These are phyloP conservation scores for Clarias platycephalus DNA, from an alignment of 2,797 vertebrate genomes.

Conservation along the genomic window DNA sequence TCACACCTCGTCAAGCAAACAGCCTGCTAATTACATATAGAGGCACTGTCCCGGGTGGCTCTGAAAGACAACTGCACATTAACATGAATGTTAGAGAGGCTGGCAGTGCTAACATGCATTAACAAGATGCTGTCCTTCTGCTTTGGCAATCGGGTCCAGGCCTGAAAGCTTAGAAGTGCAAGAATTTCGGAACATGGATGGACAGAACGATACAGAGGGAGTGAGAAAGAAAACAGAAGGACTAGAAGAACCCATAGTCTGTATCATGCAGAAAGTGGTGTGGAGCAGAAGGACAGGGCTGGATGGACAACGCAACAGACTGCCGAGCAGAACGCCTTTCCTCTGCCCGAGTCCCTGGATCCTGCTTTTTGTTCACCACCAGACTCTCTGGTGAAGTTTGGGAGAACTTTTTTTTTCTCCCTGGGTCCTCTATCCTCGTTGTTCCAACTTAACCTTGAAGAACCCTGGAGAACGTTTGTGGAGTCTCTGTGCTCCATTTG, in stretches of 20 bases:
- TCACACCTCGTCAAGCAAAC: conserved; percentile 55
- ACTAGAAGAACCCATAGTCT: conserved; percentile 36
- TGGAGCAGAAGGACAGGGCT: conserved; percentile 50
- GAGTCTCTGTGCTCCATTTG: neutral
- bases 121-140: conserved; percentile 55
- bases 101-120: conserved; percentile 48
- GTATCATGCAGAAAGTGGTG: conserved; percentile 34
- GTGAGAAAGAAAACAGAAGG: conserved; percentile 47
- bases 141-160: conserved; percentile 40
- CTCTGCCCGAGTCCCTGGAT: conserved; percentile 40
- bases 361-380: conserved; percentile 36
- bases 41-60: conserved; percentile 45
- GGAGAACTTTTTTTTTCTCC: conserved; percentile 14
- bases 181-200: conserved; percentile 39
- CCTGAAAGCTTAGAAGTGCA: conserved; percentile 35
- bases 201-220: conserved; percentile 26
- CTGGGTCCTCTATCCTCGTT: conserved; percentile 52
- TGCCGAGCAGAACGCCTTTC: conserved; percentile 48
- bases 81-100: conserved; percentile 49
- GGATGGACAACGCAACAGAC: conserved; percentile 52
- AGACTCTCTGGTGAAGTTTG: conserved; percentile 27
- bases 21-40: conserved; percentile 59
- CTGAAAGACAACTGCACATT: conserved; percentile 54
- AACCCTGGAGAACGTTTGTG: conserved; percentile 22
- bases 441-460: conserved; percentile 35